Conservation (phyloP, 2,113 vertebrate genomes). For the Paramormyrops kingsleyae region DNA sequence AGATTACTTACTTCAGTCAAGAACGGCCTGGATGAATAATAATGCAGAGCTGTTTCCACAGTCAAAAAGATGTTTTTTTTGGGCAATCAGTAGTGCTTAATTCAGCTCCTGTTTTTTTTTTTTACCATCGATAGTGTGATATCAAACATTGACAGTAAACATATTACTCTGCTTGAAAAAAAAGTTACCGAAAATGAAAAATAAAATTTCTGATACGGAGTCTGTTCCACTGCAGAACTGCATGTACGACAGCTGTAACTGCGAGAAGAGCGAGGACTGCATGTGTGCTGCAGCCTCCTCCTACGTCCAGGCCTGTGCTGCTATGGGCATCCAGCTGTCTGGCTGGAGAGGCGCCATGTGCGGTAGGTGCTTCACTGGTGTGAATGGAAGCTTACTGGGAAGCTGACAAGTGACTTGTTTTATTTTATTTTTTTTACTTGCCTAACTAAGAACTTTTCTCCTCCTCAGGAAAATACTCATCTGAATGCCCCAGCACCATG, state of each 20-base stretch:
- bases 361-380: slow-evolving; percentile 41
- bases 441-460: neutral
- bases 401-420: neutral
- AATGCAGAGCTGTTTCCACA: neutral
- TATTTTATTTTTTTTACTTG: too few relatives aligned
- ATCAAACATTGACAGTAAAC: neutral
- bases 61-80: neutral
- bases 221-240: slow-evolving; percentile 65
- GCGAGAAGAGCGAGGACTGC: slow-evolving; percentile 77
- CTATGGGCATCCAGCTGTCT: slow-evolving; percentile 51
- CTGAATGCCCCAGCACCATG: slow-evolving; percentile 66
- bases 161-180: neutral
- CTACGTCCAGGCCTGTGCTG: slow-evolving; percentile 44
- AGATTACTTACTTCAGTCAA: neutral
- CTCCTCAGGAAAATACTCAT: slow-evolving; percentile 62
- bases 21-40: neutral
- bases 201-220: neutral
- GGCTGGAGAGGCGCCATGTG: slow-evolving; percentile 58
- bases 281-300: slow-evolving; percentile 80
- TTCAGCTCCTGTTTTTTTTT: neutral
- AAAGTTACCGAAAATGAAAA: neutral
- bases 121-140: neutral
- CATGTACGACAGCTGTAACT: slow-evolving; percentile 86
- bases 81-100: neutral
- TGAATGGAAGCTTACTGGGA: neutral